These are phyloP conservation scores for Microplitis mediator DNA, from an alignment of 1,140 invertebrate species.

Conservation along the genomic window DNA sequence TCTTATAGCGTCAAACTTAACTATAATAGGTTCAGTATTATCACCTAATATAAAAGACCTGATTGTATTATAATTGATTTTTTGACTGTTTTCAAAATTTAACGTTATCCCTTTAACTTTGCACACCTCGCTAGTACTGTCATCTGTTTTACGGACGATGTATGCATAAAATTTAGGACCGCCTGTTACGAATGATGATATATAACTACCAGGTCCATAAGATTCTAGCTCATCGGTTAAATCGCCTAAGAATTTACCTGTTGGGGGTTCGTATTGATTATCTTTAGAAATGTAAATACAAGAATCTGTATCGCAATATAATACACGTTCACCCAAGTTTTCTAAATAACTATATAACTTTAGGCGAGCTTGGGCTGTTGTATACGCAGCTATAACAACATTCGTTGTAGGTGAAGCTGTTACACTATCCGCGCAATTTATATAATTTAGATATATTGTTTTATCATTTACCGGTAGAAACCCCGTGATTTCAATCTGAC, in stretches of 20 bases:
- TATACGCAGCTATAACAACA: slow-evolving; percentile 50
- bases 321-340: slow-evolving; percentile 39
- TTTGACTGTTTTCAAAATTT: neutral
- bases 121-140: neutral
- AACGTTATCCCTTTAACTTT: neutral
- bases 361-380: slow-evolving; percentile 52
- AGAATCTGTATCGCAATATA: slow-evolving; percentile 58
- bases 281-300: slow-evolving; percentile 39
- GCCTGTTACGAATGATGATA: neutral
- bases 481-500: slow-evolving; percentile 30
- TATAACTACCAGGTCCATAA: slow-evolving; percentile 25
- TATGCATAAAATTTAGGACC: neutral
- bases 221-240: slow-evolving; percentile 43
- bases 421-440: slow-evolving; percentile 27
- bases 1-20: too few relatives aligned
- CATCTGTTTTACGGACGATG: neutral
- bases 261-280: slow-evolving; percentile 23
- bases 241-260: slow-evolving; percentile 45
- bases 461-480: slow-evolving; percentile 29
- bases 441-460: slow-evolving; percentile 28
- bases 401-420: slow-evolving; percentile 35
- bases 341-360: slow-evolving; percentile 53
- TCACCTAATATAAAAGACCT: too few relatives aligned
- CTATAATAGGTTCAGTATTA: too few relatives aligned
- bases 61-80: too few relatives aligned